Percentiles rank a stretch among this genome's conserved stretches.
phyloP scores from a whole-genome alignment of 2,888 invertebrate genomes.

The Agriopis aurantiaria region DNA sequence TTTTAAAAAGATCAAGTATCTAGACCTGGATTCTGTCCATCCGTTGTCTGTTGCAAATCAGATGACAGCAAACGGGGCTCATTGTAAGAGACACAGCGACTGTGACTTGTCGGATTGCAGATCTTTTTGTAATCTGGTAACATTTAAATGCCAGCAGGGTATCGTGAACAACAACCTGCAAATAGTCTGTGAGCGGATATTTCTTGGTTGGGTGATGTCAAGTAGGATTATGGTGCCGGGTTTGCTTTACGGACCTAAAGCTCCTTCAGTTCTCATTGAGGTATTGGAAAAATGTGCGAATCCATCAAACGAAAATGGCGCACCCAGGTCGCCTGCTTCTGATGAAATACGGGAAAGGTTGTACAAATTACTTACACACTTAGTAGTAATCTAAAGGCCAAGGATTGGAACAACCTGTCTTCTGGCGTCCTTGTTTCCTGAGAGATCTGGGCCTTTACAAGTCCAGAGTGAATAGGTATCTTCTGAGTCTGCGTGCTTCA shows the following conservation, averaged over 20 bases:
- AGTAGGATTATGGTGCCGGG: conserved; percentile 88
- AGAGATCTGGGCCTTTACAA: too few relatives aligned
- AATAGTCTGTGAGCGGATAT: conserved; percentile 89
- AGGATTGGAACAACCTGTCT: too few relatives aligned
- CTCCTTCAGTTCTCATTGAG: conserved; percentile 85
- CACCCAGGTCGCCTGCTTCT: conserved; percentile 77
- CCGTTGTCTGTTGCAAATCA: conserved; percentile 83
- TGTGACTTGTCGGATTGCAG: conserved; percentile 90
- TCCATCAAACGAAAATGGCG: conserved; percentile 76
- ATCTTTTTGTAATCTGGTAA: conserved; percentile 84
- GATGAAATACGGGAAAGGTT: conserved; percentile 80
- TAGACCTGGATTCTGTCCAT: conserved; percentile 88
- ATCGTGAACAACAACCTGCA: conserved; percentile 89
- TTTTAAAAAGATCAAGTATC: conserved; percentile 84
- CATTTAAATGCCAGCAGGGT: conserved; percentile 82
- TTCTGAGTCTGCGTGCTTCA: too few relatives aligned
- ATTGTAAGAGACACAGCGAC: conserved; percentile 87
- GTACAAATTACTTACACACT: conserved; percentile 81
- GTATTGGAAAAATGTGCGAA: conserved; percentile 87
- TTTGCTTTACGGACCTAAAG: conserved; percentile 86
- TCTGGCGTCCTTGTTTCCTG: too few relatives aligned
- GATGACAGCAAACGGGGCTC: conserved; percentile 74
- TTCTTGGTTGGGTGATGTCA: conserved; percentile 88
- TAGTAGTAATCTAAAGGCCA: conserved; percentile 25
- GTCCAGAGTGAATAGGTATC: too few relatives aligned